Conservation (phyloP, 2,113 vertebrate genomes). For the Engystomops pustulosus region DNA sequence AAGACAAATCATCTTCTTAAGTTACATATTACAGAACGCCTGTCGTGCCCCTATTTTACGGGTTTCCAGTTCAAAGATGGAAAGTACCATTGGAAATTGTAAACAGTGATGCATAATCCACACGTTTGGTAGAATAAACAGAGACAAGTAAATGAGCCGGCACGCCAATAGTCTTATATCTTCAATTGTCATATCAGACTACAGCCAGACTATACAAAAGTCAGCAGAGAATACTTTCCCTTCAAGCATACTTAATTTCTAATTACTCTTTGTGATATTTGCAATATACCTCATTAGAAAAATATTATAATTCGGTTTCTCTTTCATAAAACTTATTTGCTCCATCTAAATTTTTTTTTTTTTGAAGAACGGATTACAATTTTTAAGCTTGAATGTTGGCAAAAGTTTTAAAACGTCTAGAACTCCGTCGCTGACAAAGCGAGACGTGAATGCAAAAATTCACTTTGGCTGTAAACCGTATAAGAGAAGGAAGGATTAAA, state of each 20-base stretch:
- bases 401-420: slow-evolving; percentile 38
- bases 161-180: slow-evolving; percentile 17
- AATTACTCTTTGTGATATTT: neutral
- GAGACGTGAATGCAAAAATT: slow-evolving; percentile 45
- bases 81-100: slow-evolving; percentile 22
- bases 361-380: slow-evolving; percentile 37
- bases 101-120: slow-evolving; percentile 32
- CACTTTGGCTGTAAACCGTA: slow-evolving; percentile 53
- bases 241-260: slow-evolving; percentile 16
- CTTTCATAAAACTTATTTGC: too few relatives aligned
- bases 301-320: too few relatives aligned
- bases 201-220: slow-evolving; percentile 45
- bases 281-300: neutral
- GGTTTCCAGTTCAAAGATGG: too few relatives aligned
- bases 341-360: too few relatives aligned
- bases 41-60: too few relatives aligned
- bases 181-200: slow-evolving; percentile 26
- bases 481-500: slow-evolving; percentile 66
- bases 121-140: slow-evolving; percentile 43
- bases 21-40: too few relatives aligned
- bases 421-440: slow-evolving; percentile 39
- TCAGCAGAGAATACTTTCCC: slow-evolving; percentile 18
- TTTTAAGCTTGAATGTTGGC: slow-evolving; percentile 17
- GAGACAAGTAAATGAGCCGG: slow-evolving; percentile 21
- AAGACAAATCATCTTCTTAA: too few relatives aligned